Conservation (phyloP, 2,888 invertebrate species). For the Dicyrtomina minuta region DNA sequence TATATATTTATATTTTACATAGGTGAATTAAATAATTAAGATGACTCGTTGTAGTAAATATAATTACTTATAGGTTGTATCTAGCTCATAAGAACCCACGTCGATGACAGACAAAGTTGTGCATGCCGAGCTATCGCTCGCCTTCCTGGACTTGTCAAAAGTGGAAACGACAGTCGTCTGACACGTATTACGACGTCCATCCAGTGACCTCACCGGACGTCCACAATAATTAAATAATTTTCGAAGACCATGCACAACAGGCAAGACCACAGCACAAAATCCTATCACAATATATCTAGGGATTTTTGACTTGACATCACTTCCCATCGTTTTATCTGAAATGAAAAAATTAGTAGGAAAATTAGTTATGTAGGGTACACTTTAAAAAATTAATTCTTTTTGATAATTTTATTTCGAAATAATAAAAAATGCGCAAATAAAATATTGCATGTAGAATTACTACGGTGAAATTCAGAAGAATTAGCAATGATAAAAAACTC, state of each 20-base stretch:
- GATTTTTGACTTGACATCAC: constrained; percentile 31
- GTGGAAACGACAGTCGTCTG: constrained; percentile 49
- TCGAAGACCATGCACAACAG: constrained; percentile 46
- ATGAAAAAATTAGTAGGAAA: not conserved
- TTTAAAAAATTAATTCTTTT: too few species aligned
- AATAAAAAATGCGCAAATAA: too few species aligned
- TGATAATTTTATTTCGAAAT: not conserved
- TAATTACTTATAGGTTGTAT: constrained; percentile 33
- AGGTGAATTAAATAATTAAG: too few species aligned
- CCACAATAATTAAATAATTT: constrained; percentile 48
- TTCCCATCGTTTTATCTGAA: constrained; percentile 40
- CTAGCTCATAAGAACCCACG: constrained; percentile 41
- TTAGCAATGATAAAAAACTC: not conserved
- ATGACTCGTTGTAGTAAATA: too few species aligned
- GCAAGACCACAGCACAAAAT: constrained; percentile 46
- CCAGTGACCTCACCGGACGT: constrained; percentile 43
- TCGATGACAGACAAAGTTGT: constrained; percentile 49
- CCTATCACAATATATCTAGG: constrained; percentile 40
- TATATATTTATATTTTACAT: too few species aligned
- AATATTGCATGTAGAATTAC: too few species aligned
- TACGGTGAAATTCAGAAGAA: not conserved
- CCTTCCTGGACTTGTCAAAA: constrained; percentile 51
- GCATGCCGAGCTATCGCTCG: constrained; percentile 48
- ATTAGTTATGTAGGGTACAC: too few species aligned
- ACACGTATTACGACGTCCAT: constrained; percentile 43